A percentile compares a stretch with the other conserved stretches of the same genome.
Evolutionary conservation across 2,797 vertebrate genomes (phyloP).

Genomic region (Enteromius viviparus): DNA sequence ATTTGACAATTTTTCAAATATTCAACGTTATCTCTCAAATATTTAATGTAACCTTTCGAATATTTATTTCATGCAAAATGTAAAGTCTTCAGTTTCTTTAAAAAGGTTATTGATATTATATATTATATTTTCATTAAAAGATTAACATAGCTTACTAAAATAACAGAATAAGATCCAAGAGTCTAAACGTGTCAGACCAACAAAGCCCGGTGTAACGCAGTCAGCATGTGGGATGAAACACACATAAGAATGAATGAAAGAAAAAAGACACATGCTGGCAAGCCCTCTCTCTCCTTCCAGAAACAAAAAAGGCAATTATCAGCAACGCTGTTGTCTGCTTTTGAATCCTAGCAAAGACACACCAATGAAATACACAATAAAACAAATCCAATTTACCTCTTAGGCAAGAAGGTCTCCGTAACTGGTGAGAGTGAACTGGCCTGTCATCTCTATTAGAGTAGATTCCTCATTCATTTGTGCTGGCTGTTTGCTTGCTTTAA

Average conservation of each 20-base stretch:
- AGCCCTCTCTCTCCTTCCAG: slow-evolving; percentile 26
- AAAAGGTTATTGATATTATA: neutral
- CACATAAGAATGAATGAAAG: slow-evolving; percentile 31
- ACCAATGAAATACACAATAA: neutral
- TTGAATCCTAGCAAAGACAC: neutral
- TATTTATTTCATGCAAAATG: neutral
- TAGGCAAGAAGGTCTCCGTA: slow-evolving; percentile 33
- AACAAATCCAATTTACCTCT: slow-evolving; percentile 53
- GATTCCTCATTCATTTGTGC: slow-evolving; percentile 34
- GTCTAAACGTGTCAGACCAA: slow-evolving; percentile 18
- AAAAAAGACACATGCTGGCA: slow-evolving; percentile 6
- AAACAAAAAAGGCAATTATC: slow-evolving; percentile 40
- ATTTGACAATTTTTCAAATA: neutral
- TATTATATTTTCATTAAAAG: neutral
- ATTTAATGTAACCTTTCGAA: too few species aligned
- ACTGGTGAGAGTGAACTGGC: slow-evolving; percentile 30
- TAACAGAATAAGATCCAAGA: neutral
- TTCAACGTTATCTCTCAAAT: neutral
- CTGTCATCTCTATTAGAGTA: slow-evolving; percentile 24
- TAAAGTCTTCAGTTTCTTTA: neutral
- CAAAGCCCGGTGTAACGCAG: slow-evolving; percentile 24
- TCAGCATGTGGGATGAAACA: slow-evolving; percentile 17
- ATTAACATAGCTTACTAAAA: neutral
- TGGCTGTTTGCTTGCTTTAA: slow-evolving; percentile 5
- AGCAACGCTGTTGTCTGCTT: neutral